Evolutionary conservation across 2,888 invertebrate genomes (phyloP), one percentile per base, ranked within the genome.

Genomic region (Melieria crassipennis): DNA sequence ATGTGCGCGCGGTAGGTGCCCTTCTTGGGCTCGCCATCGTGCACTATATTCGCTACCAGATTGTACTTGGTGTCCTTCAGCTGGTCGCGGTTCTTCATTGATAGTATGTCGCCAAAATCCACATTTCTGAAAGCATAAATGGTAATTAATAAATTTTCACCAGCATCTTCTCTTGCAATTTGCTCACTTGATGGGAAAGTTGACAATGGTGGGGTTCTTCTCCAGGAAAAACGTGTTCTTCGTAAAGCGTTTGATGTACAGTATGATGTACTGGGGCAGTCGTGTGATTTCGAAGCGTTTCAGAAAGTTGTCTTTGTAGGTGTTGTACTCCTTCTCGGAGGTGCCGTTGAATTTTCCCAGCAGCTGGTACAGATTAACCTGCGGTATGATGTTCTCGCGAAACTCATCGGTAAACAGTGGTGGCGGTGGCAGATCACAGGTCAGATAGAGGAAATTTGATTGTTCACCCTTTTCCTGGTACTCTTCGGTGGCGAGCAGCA

Each of bases 131-230:
- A 88, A 89, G 58, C 47, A 68, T 4, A 57, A 48, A 48, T 11
- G 42, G n/a, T 10, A 52, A 11, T 11, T 5, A 58, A 11, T 10
- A 55, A 7, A 5, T 1, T 55, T 13, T 55, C n/a, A 7, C 55
- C 7, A 7, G 55, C 3, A 55, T 1, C 11, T 1, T 5, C 55
- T n/a, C 4, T 45, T n/a, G 7, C 47, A 7, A n/a, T 9, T 9
- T 58, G 90, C 94, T 91, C 89, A 98, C 96, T 97, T 98, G 73
- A 99, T 97, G 4, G 99, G 99, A 86, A 99, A 99, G 87, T 99
- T 99, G 4, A 99, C 99, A 82, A 99, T 99, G 0, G 99, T 99
- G 1, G 98, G 98, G 89, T 99, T 99, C 88, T 99, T 99, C 86
- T 99, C 99, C 16, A 98, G 91, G 82, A 98, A 99, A 88, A 99